phyloP scores from a whole-genome alignment of 2,888 invertebrate genomes.

The Dicycla oo region DNA sequence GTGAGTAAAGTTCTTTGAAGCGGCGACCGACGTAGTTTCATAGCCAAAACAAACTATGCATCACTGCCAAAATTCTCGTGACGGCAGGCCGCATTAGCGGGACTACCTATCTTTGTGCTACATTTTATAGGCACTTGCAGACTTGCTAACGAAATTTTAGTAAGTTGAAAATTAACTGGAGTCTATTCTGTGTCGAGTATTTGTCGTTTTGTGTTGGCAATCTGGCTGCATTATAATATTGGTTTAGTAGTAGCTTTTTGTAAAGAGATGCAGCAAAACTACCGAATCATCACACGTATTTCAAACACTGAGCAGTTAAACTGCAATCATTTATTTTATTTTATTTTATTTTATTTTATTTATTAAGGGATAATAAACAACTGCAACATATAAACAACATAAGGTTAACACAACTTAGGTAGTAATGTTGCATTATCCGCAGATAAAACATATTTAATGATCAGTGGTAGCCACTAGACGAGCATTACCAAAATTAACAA shows the following conservation, averaged over 20 bases:
- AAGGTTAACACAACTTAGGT: too few species aligned
- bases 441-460: too few species aligned
- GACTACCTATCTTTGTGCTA: conserved; percentile 50
- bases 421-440: too few species aligned
- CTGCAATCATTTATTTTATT: background rate
- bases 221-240: background rate
- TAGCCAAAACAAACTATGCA: conserved; percentile 89
- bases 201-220: conserved; percentile 11
- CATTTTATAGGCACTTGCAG: conserved; percentile 51
- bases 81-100: conserved; percentile 67
- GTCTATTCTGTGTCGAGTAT: background rate
- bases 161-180: conserved; percentile 40
- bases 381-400: too few species aligned
- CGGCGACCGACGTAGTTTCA: conserved; percentile 75
- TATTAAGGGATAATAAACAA: too few species aligned
- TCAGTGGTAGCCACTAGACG: too few species aligned
- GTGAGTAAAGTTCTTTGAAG: conserved; percentile 71
- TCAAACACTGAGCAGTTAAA: background rate
- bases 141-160: conserved; percentile 47
- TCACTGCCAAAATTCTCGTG: conserved; percentile 85
- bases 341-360: too few species aligned
- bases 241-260: background rate
- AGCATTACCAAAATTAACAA: too few species aligned
- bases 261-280: background rate
- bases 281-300: background rate